phyloP scores from a whole-genome alignment of 2,888 invertebrate species.

The Rugalucina vietnamica region DNA sequence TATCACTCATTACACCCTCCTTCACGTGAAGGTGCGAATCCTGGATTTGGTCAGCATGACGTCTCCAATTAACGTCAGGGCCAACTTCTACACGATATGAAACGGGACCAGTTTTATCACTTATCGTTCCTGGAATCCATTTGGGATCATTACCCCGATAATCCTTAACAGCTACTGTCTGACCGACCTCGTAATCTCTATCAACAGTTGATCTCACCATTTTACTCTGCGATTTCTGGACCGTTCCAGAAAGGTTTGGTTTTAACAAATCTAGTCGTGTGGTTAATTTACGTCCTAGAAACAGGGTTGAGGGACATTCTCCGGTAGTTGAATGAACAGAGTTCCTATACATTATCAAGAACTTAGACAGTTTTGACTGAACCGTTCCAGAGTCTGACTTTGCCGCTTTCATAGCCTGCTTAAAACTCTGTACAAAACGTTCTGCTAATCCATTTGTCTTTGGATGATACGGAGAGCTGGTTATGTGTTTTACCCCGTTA shows the following conservation, averaged over 20 bases:
- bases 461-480: conserved; percentile 57
- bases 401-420: conserved; percentile 48
- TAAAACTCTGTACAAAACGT: conserved; percentile 59
- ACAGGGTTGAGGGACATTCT: conserved; percentile 29
- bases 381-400: conserved; percentile 1
- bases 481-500: conserved; percentile 55
- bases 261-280: conserved; percentile 27
- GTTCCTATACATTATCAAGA: conserved; percentile 35
- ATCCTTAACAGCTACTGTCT: conserved; percentile 30
- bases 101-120: conserved; percentile 31
- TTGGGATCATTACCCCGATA: conserved; percentile 18
- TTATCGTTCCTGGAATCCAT: conserved; percentile 36
- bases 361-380: conserved; percentile 29
- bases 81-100: conserved; percentile 45
- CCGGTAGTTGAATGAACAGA: conserved; percentile 27
- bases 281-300: conserved; percentile 57
- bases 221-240: conserved; percentile 27
- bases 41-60: conserved; percentile 34
- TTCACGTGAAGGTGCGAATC: not conserved
- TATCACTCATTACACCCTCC: not conserved
- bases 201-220: conserved; percentile 20
- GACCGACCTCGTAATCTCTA: conserved; percentile 17
- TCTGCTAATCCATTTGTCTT: conserved; percentile 61
- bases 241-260: conserved; percentile 19
- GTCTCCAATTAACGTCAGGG: conserved; percentile 31